Evolutionary conservation across 2,888 invertebrate species (phyloP), one percentile per base, ranked within the genome.

Genomic region (Lasioglossum zephyrum): DNA sequence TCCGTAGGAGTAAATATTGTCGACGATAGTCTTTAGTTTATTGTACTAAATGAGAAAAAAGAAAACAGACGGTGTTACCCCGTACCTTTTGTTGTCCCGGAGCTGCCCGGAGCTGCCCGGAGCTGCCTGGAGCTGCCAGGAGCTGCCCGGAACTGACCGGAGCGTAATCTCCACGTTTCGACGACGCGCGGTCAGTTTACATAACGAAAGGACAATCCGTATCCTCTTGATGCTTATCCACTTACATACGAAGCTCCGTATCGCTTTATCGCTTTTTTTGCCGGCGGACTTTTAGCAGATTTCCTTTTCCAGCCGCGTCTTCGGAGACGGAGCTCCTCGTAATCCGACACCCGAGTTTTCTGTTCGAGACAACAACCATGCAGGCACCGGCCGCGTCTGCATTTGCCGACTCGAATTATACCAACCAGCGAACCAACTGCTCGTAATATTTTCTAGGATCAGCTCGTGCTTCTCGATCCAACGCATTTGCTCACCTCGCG

Each of bases 161-260:
- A 36, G 36, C 36, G 36, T 36, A 36, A 36, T 36, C 36, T 36
- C 36, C 36, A 3, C 53, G 77, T 31, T 31, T 31, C 31, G 36
- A 47, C 53, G 77, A 26, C 44, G 49, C 36, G 36, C 72, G 69
- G 63, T 73, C 81, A 81, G 79, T 86, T 86, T 86, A 86, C 86
- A 82, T 86, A 86, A 86, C 86, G 86, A 72, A 39, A 69, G 77
- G 73, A 73, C 78, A 69, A 60, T 22, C 82, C 53, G 49, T 53
- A 73, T 77, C 77, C 73, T 36, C 79, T 66, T 39, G 70, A 75
- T 86, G 82, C 79, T 87, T 86, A 86, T 81, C 86, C 79, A 79
- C 86, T 86, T 81, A 82, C 36, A 36, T 2, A 36, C 66, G 74
- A 66, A 66, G 31, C 70, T 79, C 57, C 73, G 73, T 82, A 82